These are phyloP conservation scores for Sylvietta virens DNA, from an alignment of 2,113 vertebrate genomes.

Conservation along the genomic window DNA sequence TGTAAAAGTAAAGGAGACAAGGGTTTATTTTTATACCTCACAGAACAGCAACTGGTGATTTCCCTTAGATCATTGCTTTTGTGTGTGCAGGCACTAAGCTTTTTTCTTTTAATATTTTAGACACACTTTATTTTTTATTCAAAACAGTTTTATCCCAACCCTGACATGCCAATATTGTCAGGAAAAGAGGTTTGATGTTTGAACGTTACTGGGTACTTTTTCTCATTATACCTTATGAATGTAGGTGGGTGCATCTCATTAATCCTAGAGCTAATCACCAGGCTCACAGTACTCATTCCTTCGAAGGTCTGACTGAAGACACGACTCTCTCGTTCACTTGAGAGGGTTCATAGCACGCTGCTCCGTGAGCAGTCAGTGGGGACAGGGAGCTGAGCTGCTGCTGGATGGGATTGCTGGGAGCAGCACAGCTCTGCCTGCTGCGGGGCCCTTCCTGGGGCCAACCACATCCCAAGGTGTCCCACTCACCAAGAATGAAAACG, in stretches of 20 bases:
- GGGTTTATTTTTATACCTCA: constrained; percentile 71
- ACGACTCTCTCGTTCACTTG: neutral
- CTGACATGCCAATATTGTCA: constrained; percentile 28
- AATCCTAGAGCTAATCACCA: constrained; percentile 39
- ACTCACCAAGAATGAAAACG: fast-evolving
- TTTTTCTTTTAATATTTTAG: constrained; percentile 66
- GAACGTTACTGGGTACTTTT: neutral
- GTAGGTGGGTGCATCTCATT: constrained; percentile 49
- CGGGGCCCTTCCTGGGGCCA: neutral
- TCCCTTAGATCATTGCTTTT: constrained; percentile 67
- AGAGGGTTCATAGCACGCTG: neutral
- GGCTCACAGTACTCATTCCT: neutral
- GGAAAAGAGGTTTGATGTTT: constrained; percentile 17
- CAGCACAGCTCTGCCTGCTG: neutral
- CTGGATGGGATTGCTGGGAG: fast-evolving
- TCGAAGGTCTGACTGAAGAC: constrained; percentile 6
- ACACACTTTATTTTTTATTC: constrained; percentile 64
- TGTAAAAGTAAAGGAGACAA: constrained; percentile 64
- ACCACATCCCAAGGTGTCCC: neutral
- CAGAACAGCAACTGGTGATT: constrained; percentile 66
- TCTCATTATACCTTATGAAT: constrained; percentile 5
- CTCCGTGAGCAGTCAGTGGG: neutral
- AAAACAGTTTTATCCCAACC: constrained; percentile 57
- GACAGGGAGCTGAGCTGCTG: neutral
- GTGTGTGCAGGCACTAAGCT: constrained; percentile 44